Evolutionary conservation across 2,797 vertebrate species (phyloP).

Genomic region (Morus bassanus): DNA sequence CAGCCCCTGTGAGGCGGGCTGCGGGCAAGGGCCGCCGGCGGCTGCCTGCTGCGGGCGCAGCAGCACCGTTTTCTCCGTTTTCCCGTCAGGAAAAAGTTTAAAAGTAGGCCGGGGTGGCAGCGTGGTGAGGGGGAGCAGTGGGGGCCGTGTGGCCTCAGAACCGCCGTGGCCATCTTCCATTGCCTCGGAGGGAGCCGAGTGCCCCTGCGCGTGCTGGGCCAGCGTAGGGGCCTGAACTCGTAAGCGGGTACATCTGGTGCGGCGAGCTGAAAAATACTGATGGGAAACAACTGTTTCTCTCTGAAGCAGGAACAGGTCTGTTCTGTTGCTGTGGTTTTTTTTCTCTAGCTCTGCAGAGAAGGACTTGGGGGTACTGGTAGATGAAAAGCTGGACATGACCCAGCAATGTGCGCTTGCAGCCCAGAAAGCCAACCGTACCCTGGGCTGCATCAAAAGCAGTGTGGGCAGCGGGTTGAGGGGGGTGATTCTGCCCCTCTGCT

Average conservation of each 20-base stretch:
- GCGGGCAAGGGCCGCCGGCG: neutral
- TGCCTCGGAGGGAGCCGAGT: rapidly evolving
- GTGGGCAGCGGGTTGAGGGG: too few species aligned
- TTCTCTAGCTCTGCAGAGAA: too few species aligned
- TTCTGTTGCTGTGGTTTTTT: neutral
- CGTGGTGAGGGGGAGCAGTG: rapidly evolving
- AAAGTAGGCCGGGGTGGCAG: neutral
- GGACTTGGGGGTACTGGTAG: rapidly evolving
- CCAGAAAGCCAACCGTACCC: too few species aligned
- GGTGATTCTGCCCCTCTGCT: too few species aligned
- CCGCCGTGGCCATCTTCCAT: rapidly evolving
- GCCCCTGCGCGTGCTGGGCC: neutral
- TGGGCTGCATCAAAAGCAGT: too few species aligned
- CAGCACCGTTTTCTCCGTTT: rapidly evolving
- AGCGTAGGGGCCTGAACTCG: rapidly evolving
- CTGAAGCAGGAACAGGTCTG: neutral
- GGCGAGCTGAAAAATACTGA: rapidly evolving
- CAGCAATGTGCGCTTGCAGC: too few species aligned
- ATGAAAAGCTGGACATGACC: too few species aligned
- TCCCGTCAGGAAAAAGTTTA: neutral
- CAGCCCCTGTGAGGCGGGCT: neutral
- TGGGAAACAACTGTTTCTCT: rapidly evolving
- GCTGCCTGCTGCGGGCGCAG: neutral
- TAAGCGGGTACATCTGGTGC: rapidly evolving
- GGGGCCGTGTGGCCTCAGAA: rapidly evolving